A percentile compares a stretch with the other conserved stretches of the same genome.
phyloP scores from a whole-genome alignment of 2,888 invertebrate species.

The Watsonalla binaria region DNA sequence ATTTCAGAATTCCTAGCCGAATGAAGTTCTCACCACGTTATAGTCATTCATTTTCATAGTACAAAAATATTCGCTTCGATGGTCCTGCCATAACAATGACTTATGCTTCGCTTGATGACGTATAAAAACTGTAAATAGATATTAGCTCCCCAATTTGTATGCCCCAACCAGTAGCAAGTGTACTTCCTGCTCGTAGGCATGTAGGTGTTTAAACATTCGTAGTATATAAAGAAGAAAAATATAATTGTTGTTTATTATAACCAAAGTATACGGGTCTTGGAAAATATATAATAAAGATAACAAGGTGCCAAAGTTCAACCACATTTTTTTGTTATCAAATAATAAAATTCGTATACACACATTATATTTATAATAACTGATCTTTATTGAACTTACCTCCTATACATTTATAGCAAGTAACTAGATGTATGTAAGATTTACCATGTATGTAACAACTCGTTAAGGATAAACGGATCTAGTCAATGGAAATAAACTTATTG shows the following conservation, averaged over 20 bases:
- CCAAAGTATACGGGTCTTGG: not conserved
- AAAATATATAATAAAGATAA: not conserved
- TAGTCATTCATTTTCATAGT: not conserved
- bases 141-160: not conserved
- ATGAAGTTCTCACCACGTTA: not conserved
- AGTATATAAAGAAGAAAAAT: not conserved
- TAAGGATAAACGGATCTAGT: conserved; percentile 30
- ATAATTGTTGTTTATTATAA: not conserved
- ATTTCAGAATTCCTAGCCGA: conserved; percentile 8
- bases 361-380: no score
- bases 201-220: not conserved
- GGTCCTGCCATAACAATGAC: not conserved
- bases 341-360: no score
- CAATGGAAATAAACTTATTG: conserved; percentile 34
- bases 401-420: not conserved
- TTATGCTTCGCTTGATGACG: not conserved
- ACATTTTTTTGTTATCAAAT: no score
- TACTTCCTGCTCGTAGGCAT: not conserved
- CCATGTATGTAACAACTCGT: conserved; percentile 1
- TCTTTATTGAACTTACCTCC: not conserved
- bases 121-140: not conserved
- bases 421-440: conserved; percentile 1
- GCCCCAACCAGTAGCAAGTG: not conserved
- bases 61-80: not conserved
- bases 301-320: not conserved